These are phyloP conservation scores for Dendrocopos noguchii DNA, from an alignment of 2,113 vertebrate species.

Conservation along the genomic window DNA sequence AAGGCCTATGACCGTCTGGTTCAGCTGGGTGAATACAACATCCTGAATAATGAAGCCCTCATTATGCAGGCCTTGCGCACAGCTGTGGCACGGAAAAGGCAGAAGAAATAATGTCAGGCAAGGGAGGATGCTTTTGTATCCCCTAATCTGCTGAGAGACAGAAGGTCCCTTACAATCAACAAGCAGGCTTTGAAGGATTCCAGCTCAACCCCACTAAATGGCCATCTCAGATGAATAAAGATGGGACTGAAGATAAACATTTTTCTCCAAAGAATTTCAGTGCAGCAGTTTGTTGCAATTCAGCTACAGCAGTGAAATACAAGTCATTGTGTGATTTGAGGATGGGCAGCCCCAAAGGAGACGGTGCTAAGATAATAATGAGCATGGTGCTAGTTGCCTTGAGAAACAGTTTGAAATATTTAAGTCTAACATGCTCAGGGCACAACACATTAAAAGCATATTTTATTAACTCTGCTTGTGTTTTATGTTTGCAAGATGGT, in stretches of 20 bases:
- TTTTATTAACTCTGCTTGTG: not conserved
- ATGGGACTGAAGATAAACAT: not conserved
- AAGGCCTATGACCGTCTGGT: conserved; percentile 68
- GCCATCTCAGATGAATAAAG: not conserved
- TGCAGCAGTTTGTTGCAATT: not conserved
- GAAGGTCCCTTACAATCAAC: not conserved
- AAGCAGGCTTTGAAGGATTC: not conserved
- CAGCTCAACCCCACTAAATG: not conserved
- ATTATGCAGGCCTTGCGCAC: conserved; percentile 55
- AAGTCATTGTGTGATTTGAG: not conserved
- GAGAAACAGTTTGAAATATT: not conserved
- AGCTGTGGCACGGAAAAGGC: conserved; percentile 65
- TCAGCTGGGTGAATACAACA: conserved; percentile 75
- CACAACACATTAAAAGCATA: conserved; percentile 34
- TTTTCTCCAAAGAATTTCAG: conserved; percentile 35
- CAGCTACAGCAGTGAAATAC: not conserved
- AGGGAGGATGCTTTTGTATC: not conserved
- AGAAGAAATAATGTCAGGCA: conserved; percentile 10
- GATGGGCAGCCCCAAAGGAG: not conserved
- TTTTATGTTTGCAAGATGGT: not conserved
- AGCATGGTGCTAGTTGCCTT: not conserved
- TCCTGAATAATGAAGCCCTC: conserved; percentile 72
- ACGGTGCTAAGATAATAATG: not conserved
- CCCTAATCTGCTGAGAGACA: not conserved
- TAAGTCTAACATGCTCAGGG: not conserved